Conservation (phyloP, 2,888 invertebrate genomes). For the Phyllotreta striolata region DNA sequence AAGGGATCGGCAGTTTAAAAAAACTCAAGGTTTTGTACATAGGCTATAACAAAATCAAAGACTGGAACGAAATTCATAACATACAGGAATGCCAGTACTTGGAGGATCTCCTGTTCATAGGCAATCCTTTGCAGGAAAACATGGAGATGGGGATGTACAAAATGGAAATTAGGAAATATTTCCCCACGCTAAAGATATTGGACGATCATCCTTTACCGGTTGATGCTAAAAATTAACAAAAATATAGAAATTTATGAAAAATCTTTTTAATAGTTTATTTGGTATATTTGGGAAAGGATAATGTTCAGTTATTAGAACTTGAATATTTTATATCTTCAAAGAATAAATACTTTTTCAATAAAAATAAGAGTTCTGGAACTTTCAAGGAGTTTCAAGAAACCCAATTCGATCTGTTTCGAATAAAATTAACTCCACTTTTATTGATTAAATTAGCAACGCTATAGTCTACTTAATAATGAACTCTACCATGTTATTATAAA, state of each 20-base stretch:
- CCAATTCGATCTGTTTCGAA: no score
- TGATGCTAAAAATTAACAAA: constrained; percentile 61
- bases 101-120: constrained; percentile 83
- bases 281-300: no score
- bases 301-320: no score
- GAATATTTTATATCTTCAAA: no score
- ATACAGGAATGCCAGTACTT: constrained; percentile 75
- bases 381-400: no score
- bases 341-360: no score
- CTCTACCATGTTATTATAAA: no score
- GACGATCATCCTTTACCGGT: constrained; percentile 82
- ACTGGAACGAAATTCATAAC: constrained; percentile 78
- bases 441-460: no score
- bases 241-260: not conserved
- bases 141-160: constrained; percentile 72
- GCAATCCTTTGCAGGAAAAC: constrained; percentile 81
- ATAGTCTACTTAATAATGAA: no score
- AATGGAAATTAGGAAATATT: constrained; percentile 72
- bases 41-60: constrained; percentile 86
- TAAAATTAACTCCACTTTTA: no score
- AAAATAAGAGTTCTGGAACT: no score
- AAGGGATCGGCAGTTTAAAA: constrained; percentile 82
- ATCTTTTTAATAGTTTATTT: not conserved
- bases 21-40: constrained; percentile 84
- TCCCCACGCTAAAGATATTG: constrained; percentile 81